Evolutionary conservation across 1,140 invertebrate species (phyloP).

Genomic region (Pogonomyrmex californicus): DNA sequence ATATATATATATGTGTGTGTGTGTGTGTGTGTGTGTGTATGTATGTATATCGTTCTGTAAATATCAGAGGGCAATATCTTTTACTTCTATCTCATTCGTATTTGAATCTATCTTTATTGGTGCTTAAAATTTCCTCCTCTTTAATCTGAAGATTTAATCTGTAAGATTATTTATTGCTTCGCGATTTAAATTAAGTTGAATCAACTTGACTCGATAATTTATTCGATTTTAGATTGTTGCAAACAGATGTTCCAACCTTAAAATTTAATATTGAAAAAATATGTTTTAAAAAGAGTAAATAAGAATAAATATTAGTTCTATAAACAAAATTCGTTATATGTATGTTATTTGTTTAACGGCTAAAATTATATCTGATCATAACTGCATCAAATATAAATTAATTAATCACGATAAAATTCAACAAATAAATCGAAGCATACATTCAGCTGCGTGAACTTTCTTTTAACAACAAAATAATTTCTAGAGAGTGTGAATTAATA

Average conservation of each 20-base stretch:
- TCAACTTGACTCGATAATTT: not conserved
- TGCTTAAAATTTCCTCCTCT: not conserved
- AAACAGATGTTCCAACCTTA: not conserved
- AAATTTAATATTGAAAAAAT: not conserved
- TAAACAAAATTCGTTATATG: not conserved
- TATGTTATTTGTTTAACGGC: not conserved
- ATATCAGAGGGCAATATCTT: not conserved
- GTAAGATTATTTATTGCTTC: not conserved
- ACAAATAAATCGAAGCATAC: not conserved
- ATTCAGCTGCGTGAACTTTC: not conserved
- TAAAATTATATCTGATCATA: not conserved
- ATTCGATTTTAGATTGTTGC: not conserved
- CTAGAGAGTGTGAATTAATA: not conserved
- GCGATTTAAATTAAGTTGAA: not conserved
- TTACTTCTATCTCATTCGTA: not conserved
- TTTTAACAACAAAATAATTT: conserved; percentile 6
- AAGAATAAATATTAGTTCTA: not conserved
- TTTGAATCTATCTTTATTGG: not conserved
- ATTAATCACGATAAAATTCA: not conserved
- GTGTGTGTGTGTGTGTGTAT: not conserved
- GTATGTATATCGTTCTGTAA: not conserved
- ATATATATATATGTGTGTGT: not conserved
- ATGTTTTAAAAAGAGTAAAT: not conserved
- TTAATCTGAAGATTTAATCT: conserved; percentile 10
- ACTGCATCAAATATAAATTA: not conserved